Evolutionary conservation across 1,140 invertebrate genomes (phyloP).

Genomic region (Oncopodura yosiiana): DNA sequence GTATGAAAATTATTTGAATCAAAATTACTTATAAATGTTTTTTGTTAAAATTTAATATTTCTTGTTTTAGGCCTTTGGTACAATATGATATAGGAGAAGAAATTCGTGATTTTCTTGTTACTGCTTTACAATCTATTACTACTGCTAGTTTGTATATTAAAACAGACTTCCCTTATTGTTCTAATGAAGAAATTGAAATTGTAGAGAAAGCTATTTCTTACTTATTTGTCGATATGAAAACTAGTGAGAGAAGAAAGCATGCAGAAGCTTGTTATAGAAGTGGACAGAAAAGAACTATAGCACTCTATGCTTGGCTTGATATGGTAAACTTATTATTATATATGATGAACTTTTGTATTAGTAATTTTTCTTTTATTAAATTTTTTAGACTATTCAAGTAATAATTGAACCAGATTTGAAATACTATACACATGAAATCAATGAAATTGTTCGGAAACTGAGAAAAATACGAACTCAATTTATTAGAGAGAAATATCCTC

Average conservation of each 20-base stretch:
- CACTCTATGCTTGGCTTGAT: slow-evolving; percentile 29
- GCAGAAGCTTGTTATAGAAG: slow-evolving; percentile 27
- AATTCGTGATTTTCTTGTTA: slow-evolving; percentile 30
- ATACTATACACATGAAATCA: slow-evolving; percentile 3
- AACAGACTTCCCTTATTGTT: slow-evolving; percentile 26
- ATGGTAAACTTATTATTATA: slow-evolving; percentile 5
- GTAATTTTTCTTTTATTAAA: background rate
- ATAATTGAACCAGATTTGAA: slow-evolving; percentile 10
- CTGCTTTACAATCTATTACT: slow-evolving; percentile 24
- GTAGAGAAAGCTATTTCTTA: slow-evolving; percentile 30
- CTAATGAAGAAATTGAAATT: slow-evolving; percentile 16
- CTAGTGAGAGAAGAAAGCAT: slow-evolving; percentile 19
- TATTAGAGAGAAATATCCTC: background rate
- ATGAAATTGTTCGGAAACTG: slow-evolving; percentile 6
- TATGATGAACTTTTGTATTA: background rate
- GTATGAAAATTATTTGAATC: background rate
- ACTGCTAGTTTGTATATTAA: slow-evolving; percentile 28
- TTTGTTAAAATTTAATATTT: background rate
- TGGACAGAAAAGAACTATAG: slow-evolving; percentile 25
- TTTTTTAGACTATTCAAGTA: slow-evolving; percentile 13
- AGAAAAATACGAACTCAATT: background rate
- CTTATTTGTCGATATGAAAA: slow-evolving; percentile 29
- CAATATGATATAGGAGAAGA: slow-evolving; percentile 26
- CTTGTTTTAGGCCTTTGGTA: background rate
- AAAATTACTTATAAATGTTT: background rate